These are phyloP conservation scores for Toxostoma redivivum DNA, from an alignment of 2,113 vertebrate species.

Conservation along the genomic window DNA sequence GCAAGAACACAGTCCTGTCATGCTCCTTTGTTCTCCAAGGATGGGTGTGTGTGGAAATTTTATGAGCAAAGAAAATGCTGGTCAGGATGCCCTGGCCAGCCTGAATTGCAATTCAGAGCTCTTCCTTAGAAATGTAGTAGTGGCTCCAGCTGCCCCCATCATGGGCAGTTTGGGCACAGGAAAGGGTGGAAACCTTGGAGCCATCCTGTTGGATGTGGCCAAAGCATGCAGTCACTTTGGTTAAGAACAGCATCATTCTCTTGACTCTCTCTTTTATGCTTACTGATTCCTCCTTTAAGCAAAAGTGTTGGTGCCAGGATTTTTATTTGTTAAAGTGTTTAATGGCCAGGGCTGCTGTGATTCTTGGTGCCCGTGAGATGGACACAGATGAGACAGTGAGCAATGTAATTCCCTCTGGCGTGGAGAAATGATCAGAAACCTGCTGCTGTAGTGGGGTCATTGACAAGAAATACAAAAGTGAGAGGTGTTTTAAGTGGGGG, in stretches of 20 bases:
- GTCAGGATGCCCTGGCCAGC: neutral
- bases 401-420: neutral
- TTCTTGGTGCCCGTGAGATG: neutral
- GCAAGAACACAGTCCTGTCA: neutral
- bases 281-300: neutral
- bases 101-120: neutral
- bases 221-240: neutral
- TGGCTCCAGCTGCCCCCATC: neutral
- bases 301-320: neutral
- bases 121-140: neutral
- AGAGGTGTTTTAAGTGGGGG: neutral
- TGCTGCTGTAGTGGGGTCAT: neutral
- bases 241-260: neutral
- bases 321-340: neutral
- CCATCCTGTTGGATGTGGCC: neutral
- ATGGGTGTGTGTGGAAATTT: neutral
- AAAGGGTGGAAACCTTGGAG: neutral
- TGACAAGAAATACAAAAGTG: neutral
- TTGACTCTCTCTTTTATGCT: neutral
- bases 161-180: neutral
- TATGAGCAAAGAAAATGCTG: neutral
- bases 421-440: neutral
- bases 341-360: neutral
- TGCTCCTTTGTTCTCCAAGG: neutral
- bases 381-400: neutral